phyloP scores from a whole-genome alignment of 2,888 invertebrate species.

The Electrophaes corylata region DNA sequence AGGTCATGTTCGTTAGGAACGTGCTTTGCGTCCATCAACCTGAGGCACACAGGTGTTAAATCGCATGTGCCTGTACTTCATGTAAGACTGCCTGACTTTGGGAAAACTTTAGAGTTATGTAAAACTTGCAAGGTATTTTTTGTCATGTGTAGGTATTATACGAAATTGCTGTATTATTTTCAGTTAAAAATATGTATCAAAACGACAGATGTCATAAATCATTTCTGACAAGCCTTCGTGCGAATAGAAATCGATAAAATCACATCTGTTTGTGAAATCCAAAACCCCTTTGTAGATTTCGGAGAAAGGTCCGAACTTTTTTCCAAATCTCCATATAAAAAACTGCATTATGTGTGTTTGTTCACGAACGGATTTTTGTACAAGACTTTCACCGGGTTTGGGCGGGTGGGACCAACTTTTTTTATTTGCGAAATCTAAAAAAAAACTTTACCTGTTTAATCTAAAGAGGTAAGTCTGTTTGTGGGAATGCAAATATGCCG shows the following conservation, averaged over 20 bases:
- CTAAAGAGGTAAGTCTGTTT: conserved; percentile 54
- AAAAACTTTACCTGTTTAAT: conserved; percentile 51
- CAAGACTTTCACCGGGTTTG: conserved; percentile 74
- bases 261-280: conserved; percentile 73
- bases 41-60: too few species aligned
- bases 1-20: too few species aligned
- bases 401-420: conserved; percentile 52
- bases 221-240: conserved; percentile 23
- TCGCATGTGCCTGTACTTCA: too few species aligned
- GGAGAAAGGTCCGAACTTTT: conserved; percentile 60
- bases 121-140: too few species aligned
- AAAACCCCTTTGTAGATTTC: conserved; percentile 80
- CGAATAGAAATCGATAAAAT: conserved; percentile 43
- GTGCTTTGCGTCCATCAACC: too few species aligned
- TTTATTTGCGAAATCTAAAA: conserved; percentile 37
- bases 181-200: conserved; percentile 25
- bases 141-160: too few species aligned
- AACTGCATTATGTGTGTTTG: conserved; percentile 63
- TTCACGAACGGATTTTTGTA: conserved; percentile 60
- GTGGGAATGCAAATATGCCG: conserved; percentile 49
- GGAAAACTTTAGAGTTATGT: too few species aligned
- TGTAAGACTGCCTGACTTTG: too few species aligned
- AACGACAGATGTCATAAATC: conserved; percentile 38
- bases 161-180: neutral
- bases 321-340: conserved; percentile 65